Base-by-base conservation (phyloP, 2,888 invertebrate species). In the Pyralis farinalis region DNA sequence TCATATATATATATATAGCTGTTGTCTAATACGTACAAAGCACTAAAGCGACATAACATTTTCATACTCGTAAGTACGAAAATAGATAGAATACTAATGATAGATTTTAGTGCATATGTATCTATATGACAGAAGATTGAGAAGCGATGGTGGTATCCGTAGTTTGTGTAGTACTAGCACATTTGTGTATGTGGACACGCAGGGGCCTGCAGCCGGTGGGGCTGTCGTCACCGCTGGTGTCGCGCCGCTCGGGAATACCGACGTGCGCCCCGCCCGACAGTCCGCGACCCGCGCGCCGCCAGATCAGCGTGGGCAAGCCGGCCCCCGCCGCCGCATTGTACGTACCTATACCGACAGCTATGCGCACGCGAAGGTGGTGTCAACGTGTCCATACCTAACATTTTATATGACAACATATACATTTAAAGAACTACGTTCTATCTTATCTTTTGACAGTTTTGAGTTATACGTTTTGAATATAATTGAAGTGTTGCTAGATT, bases 241-340 rank as follows among this genome's bases (percentile, higher is more conserved):
- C 71, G 1, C 69, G 73, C 0, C 68, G 82, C 7, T 63, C 69
- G 6, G 58, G 25, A 42, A 44, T 66, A 1, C 47, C 72, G 1
- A 67, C 71, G 0, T 67, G 81, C 5, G 36, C 63, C 66, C 12
- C 79, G 20, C 39, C 81, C 27, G 85, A 84, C 43, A 77, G 76
- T 46, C 86, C 87, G 35, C 79, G 85, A 4, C 73, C 71, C 2
- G 58, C 71, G 36, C 73, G 86, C 1, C 63, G 85, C 0, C 72
- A 73, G 46, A 69, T 67, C 64, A 62, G 58, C 47, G 66, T 79
- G 47, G 46, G 71, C 53, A 78, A 82, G 38, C 83, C 83, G 0
- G 71, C 84, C 40, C 83, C 85, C 0, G 71, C 72, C 40, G 77
- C 83, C 38, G 83, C 85, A 25, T 74, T 82, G 87, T 86, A 77